These are phyloP conservation scores for Paramormyrops kingsleyae DNA, from an alignment of 2,113 vertebrate genomes.

Conservation along the genomic window DNA sequence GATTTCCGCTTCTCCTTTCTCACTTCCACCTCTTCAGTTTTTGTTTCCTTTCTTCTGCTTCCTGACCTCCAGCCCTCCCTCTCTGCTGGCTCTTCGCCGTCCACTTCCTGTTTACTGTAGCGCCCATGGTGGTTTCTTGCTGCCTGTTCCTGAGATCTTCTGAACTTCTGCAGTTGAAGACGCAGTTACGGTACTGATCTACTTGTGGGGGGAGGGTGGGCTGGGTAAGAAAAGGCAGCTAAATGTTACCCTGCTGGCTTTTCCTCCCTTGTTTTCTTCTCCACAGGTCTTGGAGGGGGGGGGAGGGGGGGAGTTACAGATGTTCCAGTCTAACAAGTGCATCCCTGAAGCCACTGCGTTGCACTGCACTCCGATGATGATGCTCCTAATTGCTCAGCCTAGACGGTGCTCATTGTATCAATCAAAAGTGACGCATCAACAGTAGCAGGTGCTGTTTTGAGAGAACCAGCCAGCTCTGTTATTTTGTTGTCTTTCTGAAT, in stretches of 20 bases:
- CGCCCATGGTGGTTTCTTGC: background rate
- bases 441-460: conserved; percentile 20
- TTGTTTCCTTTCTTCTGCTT: background rate
- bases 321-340: conserved; percentile 31
- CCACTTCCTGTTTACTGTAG: background rate
- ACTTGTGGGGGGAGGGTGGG: background rate
- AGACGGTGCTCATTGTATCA: conserved; percentile 33
- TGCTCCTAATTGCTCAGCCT: conserved; percentile 37
- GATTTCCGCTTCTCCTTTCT: background rate
- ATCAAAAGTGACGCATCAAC: conserved; percentile 34
- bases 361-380: conserved; percentile 9
- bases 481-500: conserved; percentile 1
- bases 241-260: background rate
- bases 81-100: background rate
- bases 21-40: background rate
- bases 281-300: background rate
- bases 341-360: conserved; percentile 21
- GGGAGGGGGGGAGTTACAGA: conserved; percentile 31
- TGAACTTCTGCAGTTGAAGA: background rate
- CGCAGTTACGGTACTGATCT: background rate
- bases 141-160: background rate
- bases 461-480: conserved; percentile 16
- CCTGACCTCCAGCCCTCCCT: background rate
- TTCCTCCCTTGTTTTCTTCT: background rate
- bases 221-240: background rate